Conservation (phyloP, 2,797 vertebrate genomes). For the Enteromius fasciolatus region DNA sequence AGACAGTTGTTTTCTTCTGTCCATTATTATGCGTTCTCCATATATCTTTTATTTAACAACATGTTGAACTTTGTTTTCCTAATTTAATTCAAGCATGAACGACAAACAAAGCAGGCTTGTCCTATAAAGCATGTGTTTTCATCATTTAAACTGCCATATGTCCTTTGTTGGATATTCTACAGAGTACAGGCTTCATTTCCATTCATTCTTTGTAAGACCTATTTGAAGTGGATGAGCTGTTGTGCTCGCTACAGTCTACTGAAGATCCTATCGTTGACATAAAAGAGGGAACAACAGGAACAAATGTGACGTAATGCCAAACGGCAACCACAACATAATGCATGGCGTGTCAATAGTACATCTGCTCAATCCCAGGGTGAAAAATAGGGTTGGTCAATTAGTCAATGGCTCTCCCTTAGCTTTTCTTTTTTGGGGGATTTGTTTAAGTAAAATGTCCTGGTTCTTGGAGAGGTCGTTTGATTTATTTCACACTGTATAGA, state of each 20-base stretch:
- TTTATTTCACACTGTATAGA: not conserved
- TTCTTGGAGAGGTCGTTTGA: not conserved
- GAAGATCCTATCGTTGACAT: slow-evolving; percentile 50
- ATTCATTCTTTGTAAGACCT: slow-evolving; percentile 19
- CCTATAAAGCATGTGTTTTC: not conserved
- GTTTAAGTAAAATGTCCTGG: not conserved
- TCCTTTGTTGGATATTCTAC: slow-evolving; percentile 35
- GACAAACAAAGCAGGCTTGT: not conserved
- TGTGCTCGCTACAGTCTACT: slow-evolving; percentile 36
- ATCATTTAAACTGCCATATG: not conserved
- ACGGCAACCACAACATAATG: not conserved
- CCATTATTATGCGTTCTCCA: not conserved
- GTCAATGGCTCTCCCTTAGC: not conserved
- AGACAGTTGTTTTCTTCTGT: not conserved
- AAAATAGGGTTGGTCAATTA: slow-evolving; percentile 12
- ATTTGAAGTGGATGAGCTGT: slow-evolving; percentile 35
- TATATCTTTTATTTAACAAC: not conserved
- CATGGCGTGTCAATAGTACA: slow-evolving; percentile 33
- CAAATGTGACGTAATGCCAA: slow-evolving; percentile 28
- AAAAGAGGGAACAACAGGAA: slow-evolving; percentile 26
- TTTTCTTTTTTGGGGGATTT: not conserved
- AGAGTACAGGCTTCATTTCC: slow-evolving; percentile 8
- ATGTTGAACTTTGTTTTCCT: not conserved
- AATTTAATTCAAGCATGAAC: not conserved
- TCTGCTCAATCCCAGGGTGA: slow-evolving; percentile 13